A percentile compares a stretch with the other conserved stretches of the same genome.
These are phyloP conservation scores for Drosophila sordidula DNA, from an alignment of 2,888 invertebrate species.

Conservation along the genomic window DNA sequence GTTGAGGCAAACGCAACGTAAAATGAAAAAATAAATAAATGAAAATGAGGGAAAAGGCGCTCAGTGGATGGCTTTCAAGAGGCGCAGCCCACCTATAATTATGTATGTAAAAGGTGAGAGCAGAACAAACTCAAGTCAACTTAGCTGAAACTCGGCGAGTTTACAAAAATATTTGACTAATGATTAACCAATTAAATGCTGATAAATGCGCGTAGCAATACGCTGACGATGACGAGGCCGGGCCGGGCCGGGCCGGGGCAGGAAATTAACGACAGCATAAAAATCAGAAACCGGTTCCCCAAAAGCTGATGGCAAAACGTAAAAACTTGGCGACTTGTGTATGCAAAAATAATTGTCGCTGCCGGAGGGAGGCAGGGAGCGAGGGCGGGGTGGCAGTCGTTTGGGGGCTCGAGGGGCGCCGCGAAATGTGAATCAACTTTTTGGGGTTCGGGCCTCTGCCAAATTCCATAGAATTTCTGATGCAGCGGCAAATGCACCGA, in stretches of 20 bases:
- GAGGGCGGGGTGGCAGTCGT: slow-evolving; percentile 5
- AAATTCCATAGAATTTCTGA: slow-evolving; percentile 62
- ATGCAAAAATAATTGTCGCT: slow-evolving; percentile 55
- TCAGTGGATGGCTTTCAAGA: slow-evolving; percentile 5
- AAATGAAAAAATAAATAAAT: background rate
- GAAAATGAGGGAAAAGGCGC: background rate
- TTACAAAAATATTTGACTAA: slow-evolving; percentile 73
- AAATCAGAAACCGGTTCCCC: slow-evolving; percentile 35
- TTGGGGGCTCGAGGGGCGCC: slow-evolving; percentile 1
- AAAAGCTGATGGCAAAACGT: slow-evolving; percentile 12
- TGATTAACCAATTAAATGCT: slow-evolving; percentile 75
- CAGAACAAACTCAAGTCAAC: slow-evolving; percentile 25
- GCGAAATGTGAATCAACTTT: slow-evolving; percentile 63
- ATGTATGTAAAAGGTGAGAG: slow-evolving; percentile 34
- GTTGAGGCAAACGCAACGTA: slow-evolving; percentile 2
- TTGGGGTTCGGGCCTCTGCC: slow-evolving; percentile 19
- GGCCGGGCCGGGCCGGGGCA: background rate
- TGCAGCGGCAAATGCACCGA: slow-evolving; percentile 59
- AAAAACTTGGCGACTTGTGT: slow-evolving; percentile 17
- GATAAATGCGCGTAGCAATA: slow-evolving; percentile 50
- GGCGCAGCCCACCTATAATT: slow-evolving; percentile 33
- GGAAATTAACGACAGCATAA: slow-evolving; percentile 35
- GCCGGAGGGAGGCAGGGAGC: background rate
- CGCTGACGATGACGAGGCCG: slow-evolving; percentile 2
- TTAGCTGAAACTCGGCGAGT: slow-evolving; percentile 18